Base-by-base conservation (phyloP, 2,888 invertebrate species). In the Gymnocheta viridis region DNA sequence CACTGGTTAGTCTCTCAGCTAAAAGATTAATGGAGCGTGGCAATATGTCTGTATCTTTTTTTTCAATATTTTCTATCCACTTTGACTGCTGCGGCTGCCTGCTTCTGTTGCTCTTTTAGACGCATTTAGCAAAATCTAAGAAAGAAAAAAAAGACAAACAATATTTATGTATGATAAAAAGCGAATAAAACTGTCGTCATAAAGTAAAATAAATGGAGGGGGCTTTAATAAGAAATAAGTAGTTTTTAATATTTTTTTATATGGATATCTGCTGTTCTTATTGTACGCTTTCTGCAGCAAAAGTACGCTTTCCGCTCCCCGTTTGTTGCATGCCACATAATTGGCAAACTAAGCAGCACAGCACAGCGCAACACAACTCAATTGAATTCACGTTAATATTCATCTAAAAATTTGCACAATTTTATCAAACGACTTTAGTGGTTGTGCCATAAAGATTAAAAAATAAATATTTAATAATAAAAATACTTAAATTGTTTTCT, bases 21-120 rank as follows among this genome's bases (percentile, higher is more conserved):
- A 27, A 69, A 73, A 67, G 73, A 73, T 81, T 81, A 84, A 84
- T 84, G 84, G 77, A 81, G 84, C 84, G 81, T 84, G 84, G 77
- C 84, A 81, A 81, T 81, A 81, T 78, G 77, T 84, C 69, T 77
- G 77, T 66, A 60, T 70, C 27, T 72, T 47, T 19, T 35, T 17
- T 66, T 32, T 51, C 12, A 17, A 47, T 35, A 66, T 66, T 73
- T 66, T 22, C 51, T 62, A 49, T 47, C 47, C 29, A 29, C 64
- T 47, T 12, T 24, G 17, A 14, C 51, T 69, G 14, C 17, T 32
- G 44, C 17, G 35, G 72, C 3, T 60, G 44, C 5, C 10, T 64
- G 49, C n/a, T 76, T 49, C 19, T 54, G 38, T 7, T 69, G 51
- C 60, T 78, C 72, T 64, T 70, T 44, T 51, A 49, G 19, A 64